Evolutionary conservation across 2,888 invertebrate genomes (phyloP).

Genomic region (Arctia plantaginis): DNA sequence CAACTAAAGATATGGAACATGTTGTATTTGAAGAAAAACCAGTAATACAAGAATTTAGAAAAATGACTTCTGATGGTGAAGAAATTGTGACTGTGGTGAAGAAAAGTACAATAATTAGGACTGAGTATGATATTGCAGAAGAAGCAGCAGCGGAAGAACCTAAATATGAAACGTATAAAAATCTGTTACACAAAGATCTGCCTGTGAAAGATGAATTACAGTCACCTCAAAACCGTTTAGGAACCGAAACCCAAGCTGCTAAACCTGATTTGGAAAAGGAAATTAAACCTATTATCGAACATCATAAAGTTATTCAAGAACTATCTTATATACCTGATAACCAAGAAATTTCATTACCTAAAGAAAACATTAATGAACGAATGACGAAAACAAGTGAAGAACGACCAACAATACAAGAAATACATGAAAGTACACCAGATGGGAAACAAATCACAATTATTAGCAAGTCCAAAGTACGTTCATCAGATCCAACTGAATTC

Average conservation of each 20-base stretch:
- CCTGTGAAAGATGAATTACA: conserved; percentile 10
- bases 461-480: conserved; percentile 61
- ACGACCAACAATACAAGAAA: conserved; percentile 49
- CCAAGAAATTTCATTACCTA: conserved; percentile 9
- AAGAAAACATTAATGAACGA: conserved; percentile 11
- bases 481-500: conserved; percentile 64
- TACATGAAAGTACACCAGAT: conserved; percentile 56
- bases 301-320: conserved; percentile 16
- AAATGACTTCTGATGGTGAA: conserved; percentile 57
- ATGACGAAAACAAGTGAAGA: conserved; percentile 34
- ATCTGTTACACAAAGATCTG: conserved; percentile 18
- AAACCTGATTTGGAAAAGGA: conserved; percentile 6
- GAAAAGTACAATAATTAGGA: conserved; percentile 64
- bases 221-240: conserved; percentile 12
- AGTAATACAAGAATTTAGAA: conserved; percentile 57
- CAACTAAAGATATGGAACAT: conserved; percentile 45
- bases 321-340: conserved; percentile 11
- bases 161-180: background rate
- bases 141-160: conserved; percentile 26
- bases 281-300: conserved; percentile 21
- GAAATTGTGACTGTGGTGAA: conserved; percentile 64
- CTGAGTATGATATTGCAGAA: conserved; percentile 54
- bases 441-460: conserved; percentile 64
- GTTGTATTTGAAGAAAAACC: conserved; percentile 56
- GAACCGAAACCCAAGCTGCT: conserved; percentile 15